Conservation (phyloP, 1,140 invertebrate genomes). For the Lordiphosa collinella region DNA sequence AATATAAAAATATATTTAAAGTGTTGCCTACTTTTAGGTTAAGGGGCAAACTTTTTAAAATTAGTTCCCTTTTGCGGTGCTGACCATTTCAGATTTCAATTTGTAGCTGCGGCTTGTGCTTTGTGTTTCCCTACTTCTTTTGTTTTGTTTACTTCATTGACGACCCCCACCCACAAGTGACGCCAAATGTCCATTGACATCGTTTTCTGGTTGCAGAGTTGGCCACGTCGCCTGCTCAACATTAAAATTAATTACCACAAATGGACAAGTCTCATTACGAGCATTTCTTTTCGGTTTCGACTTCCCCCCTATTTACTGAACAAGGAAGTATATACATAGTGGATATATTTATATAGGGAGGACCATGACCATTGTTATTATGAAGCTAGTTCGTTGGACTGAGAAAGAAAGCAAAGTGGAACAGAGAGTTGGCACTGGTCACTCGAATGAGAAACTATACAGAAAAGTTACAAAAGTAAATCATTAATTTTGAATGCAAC, state of each 20-base stretch:
- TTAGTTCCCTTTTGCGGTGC: constrained; percentile 1
- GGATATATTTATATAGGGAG: background rate
- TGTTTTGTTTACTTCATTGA: constrained; percentile 10
- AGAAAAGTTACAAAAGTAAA: constrained; percentile 45
- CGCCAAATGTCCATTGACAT: constrained; percentile 44
- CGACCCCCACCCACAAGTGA: constrained; percentile 23
- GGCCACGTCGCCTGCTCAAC: constrained; percentile 24
- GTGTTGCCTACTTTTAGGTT: no score
- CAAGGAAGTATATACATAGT: constrained; percentile 10
- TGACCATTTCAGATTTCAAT: constrained; percentile 58
- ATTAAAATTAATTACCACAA: constrained; percentile 76
- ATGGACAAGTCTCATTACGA: constrained; percentile 64
- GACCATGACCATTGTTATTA: constrained; percentile 36
- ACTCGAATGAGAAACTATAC: constrained; percentile 16
- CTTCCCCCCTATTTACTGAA: constrained; percentile 6
- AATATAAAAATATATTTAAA: no score
- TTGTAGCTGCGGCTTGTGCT: constrained; percentile 23
- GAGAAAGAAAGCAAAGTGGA: background rate
- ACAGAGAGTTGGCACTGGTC: constrained; percentile 16
- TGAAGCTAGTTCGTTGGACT: constrained; percentile 4
- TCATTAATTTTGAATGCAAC: constrained; percentile 43
- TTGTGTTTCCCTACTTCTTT: constrained; percentile 9
- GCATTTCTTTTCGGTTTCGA: constrained; percentile 25
- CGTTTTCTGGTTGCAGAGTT: constrained; percentile 19
- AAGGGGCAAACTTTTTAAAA: background rate